Evolutionary conservation across 2,113 vertebrate genomes (phyloP), one percentile per base, ranked within the genome.

Genomic region (Mus musculus): DNA sequence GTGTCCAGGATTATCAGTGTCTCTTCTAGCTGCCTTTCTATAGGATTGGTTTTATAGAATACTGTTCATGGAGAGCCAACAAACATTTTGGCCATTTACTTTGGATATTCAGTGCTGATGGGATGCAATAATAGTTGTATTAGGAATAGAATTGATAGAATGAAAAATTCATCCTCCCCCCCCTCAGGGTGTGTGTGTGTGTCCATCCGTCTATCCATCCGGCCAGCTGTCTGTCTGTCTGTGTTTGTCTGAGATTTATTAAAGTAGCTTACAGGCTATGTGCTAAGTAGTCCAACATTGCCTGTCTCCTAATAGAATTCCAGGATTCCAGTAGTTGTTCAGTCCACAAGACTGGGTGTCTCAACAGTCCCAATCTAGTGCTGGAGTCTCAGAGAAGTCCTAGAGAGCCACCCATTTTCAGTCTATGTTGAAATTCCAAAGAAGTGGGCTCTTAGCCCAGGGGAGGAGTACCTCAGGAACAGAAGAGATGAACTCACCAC

Each of bases 11-110:
- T 24, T 86, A 39, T 54, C 39, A 61, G 14, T 49, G 20, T 80
- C 52, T 39, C 19, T 72, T 59, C 49, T 39, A 91, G 69, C 75
- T 56, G 4, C 39, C 46, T 91, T 42, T 82, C 17, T 9, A 9
- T 24, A 28, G 63, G 65, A 39, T 54, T 88, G 54, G 19, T 91
- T 80, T 91, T 73, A n/a, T 56, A 80, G 49, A 80, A 80, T 19
- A 36, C 42, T 73, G n/a, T 42, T 88, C 46, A 5, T 61, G 16
- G 52, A 20, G 69, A 56, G 11, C 19, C 56, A 72, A n/a, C 39
- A 72, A 88, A 92, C 49, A 88, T 88, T 81, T 52, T 65, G 82
- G 84, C 52, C 42, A 65, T 13, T 88, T 80, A 52, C 71, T 81
- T 63, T 71, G 63, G 24, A 22, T 39, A 33, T 16, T 42, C 26